These are phyloP conservation scores for Ophion obscuratus DNA, from an alignment of 2,888 invertebrate genomes.

Conservation along the genomic window DNA sequence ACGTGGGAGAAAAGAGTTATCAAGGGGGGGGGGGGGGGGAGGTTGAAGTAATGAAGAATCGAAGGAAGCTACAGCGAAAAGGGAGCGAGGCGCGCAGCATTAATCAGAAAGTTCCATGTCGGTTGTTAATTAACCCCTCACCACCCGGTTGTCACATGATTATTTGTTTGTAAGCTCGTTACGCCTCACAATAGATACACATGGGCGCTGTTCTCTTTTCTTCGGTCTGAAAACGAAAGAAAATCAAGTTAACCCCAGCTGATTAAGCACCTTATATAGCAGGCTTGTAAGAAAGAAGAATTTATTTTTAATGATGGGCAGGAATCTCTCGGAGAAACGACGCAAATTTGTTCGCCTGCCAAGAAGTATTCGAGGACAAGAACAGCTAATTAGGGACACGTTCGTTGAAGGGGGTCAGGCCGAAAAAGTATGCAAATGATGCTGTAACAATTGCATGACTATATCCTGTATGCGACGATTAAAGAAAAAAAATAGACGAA, in stretches of 20 bases:
- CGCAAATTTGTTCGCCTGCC: neutral
- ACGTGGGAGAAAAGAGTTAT: constrained; percentile 41
- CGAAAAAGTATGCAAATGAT: too few species aligned
- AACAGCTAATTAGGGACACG: too few species aligned
- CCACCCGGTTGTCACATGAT: constrained; percentile 43
- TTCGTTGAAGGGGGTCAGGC: too few species aligned
- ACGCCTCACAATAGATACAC: constrained; percentile 5
- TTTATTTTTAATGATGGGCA: constrained; percentile 11
- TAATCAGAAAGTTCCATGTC: constrained; percentile 57
- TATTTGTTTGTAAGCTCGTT: constrained; percentile 27
- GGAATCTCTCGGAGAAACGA: too few species aligned
- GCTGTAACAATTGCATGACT: too few species aligned
- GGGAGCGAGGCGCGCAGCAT: constrained; percentile 28
- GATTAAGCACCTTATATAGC: constrained; percentile 17
- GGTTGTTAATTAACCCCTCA: constrained; percentile 64
- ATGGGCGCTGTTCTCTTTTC: neutral
- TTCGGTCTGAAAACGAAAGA: neutral
- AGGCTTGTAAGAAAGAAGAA: neutral
- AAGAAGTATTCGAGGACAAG: neutral
- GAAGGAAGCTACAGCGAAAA: constrained; percentile 26
- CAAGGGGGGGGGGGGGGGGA: constrained; percentile 2
- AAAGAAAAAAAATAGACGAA: too few species aligned
- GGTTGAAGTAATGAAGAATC: constrained; percentile 35
- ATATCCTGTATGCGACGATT: too few species aligned
- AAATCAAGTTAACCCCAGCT: constrained; percentile 11